Evolutionary conservation across 2,113 vertebrate species (phyloP).

Genomic region (Maccullochella peelii): DNA sequence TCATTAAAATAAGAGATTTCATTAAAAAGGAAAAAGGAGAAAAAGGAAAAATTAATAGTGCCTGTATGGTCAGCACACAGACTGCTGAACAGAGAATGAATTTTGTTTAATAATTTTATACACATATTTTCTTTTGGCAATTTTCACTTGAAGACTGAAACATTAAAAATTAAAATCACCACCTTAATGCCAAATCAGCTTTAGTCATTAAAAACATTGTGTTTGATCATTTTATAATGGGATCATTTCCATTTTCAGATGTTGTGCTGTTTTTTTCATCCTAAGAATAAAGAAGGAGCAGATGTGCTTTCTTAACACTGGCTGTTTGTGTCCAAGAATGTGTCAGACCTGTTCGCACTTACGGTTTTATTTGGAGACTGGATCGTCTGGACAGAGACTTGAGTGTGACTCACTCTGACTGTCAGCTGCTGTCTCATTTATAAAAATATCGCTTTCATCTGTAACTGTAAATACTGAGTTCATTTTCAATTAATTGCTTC

Average conservation of each 20-base stretch:
- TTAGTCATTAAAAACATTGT: background rate
- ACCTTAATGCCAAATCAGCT: background rate
- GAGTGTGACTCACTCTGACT: constrained; percentile 60
- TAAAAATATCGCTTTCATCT: constrained; percentile 44
- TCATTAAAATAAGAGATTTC: background rate
- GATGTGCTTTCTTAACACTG: constrained; percentile 42
- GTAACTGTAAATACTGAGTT: constrained; percentile 9
- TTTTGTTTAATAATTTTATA: constrained; percentile 7
- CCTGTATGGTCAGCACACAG: no score
- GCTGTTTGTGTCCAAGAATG: constrained; percentile 48
- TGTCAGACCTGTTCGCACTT: constrained; percentile 70
- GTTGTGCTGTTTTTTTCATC: background rate
- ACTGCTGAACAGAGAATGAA: background rate
- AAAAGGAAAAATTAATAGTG: background rate
- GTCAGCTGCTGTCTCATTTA: constrained; percentile 56
- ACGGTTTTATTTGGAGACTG: constrained; percentile 58
- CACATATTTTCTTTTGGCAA: background rate
- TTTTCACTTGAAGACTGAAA: background rate
- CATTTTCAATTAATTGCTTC: background rate
- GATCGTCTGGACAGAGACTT: constrained; percentile 44
- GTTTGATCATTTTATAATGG: background rate
- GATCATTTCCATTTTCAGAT: background rate
- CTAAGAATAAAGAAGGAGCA: constrained; percentile 25
- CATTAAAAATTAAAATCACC: background rate
- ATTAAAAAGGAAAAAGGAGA: background rate